Evolutionary conservation across 1,140 invertebrate genomes (phyloP).

Genomic region (Caenorhabditis elegans): DNA sequence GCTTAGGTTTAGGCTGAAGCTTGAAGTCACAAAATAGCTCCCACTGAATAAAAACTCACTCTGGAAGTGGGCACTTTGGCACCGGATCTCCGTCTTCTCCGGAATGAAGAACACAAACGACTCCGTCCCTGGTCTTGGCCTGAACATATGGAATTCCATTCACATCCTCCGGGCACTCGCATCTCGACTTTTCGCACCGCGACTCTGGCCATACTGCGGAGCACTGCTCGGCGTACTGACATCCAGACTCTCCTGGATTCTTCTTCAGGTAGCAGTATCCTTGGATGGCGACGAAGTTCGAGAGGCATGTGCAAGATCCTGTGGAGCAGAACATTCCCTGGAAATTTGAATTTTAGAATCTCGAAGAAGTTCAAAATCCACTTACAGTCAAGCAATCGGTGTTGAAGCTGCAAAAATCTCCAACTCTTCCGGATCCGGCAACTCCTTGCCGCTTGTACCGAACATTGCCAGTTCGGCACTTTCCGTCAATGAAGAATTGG

Average conservation of each 20-base stretch:
- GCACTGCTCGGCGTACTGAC: constrained; percentile 65
- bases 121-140: constrained; percentile 65
- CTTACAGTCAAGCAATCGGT: constrained; percentile 62
- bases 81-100: constrained; percentile 66
- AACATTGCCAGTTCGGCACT: constrained; percentile 47
- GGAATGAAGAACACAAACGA: constrained; percentile 63
- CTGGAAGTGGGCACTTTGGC: constrained; percentile 38
- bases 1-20: too few relatives aligned
- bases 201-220: constrained; percentile 62
- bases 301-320: constrained; percentile 63
- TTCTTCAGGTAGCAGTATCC: constrained; percentile 66
- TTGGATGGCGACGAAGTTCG: constrained; percentile 65
- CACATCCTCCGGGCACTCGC: constrained; percentile 64
- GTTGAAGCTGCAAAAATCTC: constrained; percentile 64
- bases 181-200: constrained; percentile 62
- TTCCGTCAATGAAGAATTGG: constrained; percentile 63
- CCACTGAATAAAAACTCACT: neutral
- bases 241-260: constrained; percentile 63
- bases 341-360: neutral
- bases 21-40: too few relatives aligned
- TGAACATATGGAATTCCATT: constrained; percentile 58
- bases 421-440: constrained; percentile 62
- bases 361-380: neutral
- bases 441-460: constrained; percentile 63
- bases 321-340: constrained; percentile 66